Conservation (phyloP, 1,140 invertebrate species). For the Formica selysi region DNA sequence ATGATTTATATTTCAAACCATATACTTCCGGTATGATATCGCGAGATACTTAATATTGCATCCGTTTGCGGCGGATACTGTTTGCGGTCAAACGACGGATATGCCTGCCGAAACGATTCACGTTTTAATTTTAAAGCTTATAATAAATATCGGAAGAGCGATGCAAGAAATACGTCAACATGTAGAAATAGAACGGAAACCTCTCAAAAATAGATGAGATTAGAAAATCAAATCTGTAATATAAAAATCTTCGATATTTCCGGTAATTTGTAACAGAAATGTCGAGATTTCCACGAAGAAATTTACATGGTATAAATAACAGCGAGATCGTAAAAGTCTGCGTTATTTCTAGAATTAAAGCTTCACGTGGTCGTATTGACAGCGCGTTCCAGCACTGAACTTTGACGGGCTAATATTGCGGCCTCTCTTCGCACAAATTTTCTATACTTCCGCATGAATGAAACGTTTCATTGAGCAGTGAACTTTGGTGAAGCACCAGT, state of each 20-base stretch:
- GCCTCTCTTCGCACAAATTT: not conserved
- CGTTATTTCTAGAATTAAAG: constrained; percentile 12
- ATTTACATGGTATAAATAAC: constrained; percentile 3
- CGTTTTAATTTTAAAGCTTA: not conserved
- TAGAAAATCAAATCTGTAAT: not conserved
- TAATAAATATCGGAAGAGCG: not conserved
- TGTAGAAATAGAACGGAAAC: not conserved
- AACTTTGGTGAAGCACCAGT: constrained; percentile 32
- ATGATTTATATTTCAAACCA: not conserved
- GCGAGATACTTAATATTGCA: constrained; percentile 49
- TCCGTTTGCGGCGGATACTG: constrained; percentile 48
- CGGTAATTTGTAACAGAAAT: not conserved
- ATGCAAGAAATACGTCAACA: not conserved
- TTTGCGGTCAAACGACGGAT: constrained; percentile 40
- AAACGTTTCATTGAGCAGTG: not conserved
- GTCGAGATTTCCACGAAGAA: not conserved
- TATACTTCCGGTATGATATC: constrained; percentile 33
- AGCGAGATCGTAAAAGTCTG: not conserved
- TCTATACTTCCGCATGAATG: constrained; percentile 51
- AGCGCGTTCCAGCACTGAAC: not conserved
- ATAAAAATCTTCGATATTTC: not conserved
- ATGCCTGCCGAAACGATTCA: not conserved
- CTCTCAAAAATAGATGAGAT: not conserved
- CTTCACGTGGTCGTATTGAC: not conserved
- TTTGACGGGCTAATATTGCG: constrained; percentile 3